Evolutionary conservation across 2,113 vertebrate species (phyloP).

Genomic region (Dinomys branickii): DNA sequence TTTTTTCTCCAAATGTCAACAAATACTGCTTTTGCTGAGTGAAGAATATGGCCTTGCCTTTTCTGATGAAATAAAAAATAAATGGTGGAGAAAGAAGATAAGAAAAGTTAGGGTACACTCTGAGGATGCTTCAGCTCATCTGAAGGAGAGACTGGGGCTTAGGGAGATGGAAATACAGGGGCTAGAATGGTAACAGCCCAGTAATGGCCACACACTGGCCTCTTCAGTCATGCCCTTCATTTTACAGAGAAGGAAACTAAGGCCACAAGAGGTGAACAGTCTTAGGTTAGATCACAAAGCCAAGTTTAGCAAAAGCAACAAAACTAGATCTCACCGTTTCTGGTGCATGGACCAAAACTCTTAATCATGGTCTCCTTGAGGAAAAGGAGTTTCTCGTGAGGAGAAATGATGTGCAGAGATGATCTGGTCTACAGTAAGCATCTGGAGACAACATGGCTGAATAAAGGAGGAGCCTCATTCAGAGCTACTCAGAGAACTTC

Average conservation of each 20-base stretch:
- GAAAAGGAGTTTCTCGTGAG: neutral
- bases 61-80: conserved; percentile 29
- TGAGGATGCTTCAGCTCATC: neutral
- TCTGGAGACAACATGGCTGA: neutral
- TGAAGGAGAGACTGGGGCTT: neutral
- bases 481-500: neutral
- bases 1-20: conserved; percentile 64
- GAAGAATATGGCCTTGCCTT: conserved; percentile 46
- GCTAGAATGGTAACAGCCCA: fast-evolving
- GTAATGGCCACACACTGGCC: fast-evolving
- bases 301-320: neutral
- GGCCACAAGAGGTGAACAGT: neutral
- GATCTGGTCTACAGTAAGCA: neutral
- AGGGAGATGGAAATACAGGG: fast-evolving
- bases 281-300: neutral
- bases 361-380: neutral
- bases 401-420: neutral
- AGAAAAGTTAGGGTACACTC: neutral
- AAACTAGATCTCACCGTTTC: neutral
- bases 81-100: neutral
- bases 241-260: neutral
- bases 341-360: neutral
- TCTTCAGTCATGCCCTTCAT: neutral
- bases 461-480: neutral
- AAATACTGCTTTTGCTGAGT: conserved; percentile 62